Conservation (phyloP, 2,113 vertebrate species). For the Phylloscopus trochilus region DNA sequence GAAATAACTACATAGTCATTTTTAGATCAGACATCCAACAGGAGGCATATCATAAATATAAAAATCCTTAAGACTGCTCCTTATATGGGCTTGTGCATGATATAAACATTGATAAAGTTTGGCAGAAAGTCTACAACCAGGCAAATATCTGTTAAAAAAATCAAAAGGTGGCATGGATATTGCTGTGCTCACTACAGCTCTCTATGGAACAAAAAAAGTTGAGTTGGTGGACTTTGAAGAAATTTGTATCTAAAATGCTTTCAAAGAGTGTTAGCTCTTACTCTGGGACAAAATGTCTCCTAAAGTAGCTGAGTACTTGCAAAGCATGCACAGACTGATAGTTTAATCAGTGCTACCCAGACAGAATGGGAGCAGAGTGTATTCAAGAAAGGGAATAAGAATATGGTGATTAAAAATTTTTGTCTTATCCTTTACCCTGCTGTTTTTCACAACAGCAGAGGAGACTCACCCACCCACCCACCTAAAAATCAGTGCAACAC, state of each 20-base stretch:
- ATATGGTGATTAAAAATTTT: background rate
- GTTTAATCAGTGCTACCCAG: background rate
- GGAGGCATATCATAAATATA: background rate
- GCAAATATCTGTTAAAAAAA: background rate
- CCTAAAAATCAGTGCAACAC: background rate
- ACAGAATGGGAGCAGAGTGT: background rate
- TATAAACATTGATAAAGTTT: background rate
- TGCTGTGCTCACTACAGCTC: background rate
- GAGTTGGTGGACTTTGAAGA: background rate
- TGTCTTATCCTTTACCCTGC: background rate
- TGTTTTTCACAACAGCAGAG: background rate
- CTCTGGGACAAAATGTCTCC: background rate
- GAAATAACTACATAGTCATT: background rate
- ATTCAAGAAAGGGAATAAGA: background rate
- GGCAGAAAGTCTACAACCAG: background rate
- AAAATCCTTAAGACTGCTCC: background rate
- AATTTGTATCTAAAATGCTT: background rate
- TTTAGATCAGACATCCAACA: background rate
- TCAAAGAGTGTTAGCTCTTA: background rate
- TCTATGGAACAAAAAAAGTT: background rate
- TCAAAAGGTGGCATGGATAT: background rate
- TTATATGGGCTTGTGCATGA: background rate
- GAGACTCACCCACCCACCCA: background rate
- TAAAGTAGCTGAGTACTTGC: background rate
- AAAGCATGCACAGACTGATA: background rate